Base-by-base conservation (phyloP, 1,140 invertebrate species). In the Anastrepha ludens region DNA sequence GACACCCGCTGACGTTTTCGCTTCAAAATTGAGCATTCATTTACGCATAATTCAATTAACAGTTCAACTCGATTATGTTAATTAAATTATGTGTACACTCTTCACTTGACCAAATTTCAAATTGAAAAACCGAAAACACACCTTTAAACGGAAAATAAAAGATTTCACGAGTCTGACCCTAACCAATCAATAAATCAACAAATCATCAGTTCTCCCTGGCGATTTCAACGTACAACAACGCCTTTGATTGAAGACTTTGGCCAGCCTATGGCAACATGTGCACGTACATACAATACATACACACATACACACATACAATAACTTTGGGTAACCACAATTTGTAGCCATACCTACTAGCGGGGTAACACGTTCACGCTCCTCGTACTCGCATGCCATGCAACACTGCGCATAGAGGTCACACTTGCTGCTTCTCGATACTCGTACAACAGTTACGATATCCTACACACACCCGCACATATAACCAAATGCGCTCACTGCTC, bases 131-230 rank as follows among this genome's bases (percentile, higher is more conserved):
- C 6, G 50, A 85, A n/a, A 39, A 64, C 59, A 86, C 1, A 29
- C 29, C 29, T 29, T 29, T 29, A 62, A 62, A 62, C 44, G 2
- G 50, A 85, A n/a, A 39, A 64, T 50, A 86, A 86, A 55, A 20
- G 60, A 86, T 60, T 62, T 50, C 41, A 62, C 58, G 58, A 13
- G 62, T 4, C 60, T 86, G 85, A 86, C 85, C 85, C 85, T 41
- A 62, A 86, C 85, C 85, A 86, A 86, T 86, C 59, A 60, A 86
- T 86, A 86, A 86, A 86, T 86, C 58, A 86, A 86, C 85, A 86
- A 1, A 86, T 86, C 85, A 86, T 15, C 60, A 62, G 15, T 62
- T 62, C 58, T 7, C 74, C 74, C 47, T n/a, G 9, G 9, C 50
- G 2, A 55, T 20, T 81, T 81, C 50, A 41, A 81, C 74, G 44